A percentile compares a stretch with the other conserved stretches of the same genome.
Conservation (phyloP, 1,140 invertebrate genomes). For the Eciton burchellii region DNA sequence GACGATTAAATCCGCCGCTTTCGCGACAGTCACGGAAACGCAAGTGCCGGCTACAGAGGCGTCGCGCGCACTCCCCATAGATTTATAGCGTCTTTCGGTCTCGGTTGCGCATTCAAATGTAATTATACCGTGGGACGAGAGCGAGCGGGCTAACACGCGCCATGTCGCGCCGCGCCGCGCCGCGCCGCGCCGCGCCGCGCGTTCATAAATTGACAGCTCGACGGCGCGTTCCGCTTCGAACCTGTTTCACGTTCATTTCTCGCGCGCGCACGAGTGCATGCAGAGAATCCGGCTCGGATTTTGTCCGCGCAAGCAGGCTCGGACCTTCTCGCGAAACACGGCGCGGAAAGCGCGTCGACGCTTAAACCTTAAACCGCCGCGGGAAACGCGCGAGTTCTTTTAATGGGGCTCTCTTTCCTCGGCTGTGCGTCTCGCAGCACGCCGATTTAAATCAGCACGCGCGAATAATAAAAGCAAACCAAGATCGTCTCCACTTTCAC, state of each 20-base stretch:
- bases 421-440: not conserved
- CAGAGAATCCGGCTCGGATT: not conserved
- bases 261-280: no score
- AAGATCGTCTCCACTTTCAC: not conserved
- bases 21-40: slow-evolving; percentile 37
- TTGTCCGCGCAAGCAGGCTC: not conserved
- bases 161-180: slow-evolving; percentile 5
- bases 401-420: slow-evolving; percentile 7
- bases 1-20: slow-evolving; percentile 63
- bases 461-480: slow-evolving; percentile 40
- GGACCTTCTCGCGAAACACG: not conserved
- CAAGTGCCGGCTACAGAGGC: slow-evolving; percentile 24
- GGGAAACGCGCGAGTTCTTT: slow-evolving; percentile 18
- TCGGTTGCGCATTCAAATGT: slow-evolving; percentile 43
- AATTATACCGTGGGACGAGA: slow-evolving; percentile 54
- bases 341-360: not conserved
- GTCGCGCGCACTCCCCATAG: slow-evolving; percentile 20
- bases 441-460: slow-evolving; percentile 43
- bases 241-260: slow-evolving; percentile 60
- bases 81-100: slow-evolving; percentile 59
- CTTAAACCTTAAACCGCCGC: slow-evolving; percentile 20
- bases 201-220: slow-evolving; percentile 56
- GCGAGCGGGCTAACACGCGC: slow-evolving; percentile 4
- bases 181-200: slow-evolving; percentile 2
- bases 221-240: slow-evolving; percentile 21